Percentiles rank a stretch among this genome's conserved stretches.
Conservation (phyloP, 2,113 vertebrate genomes). For the Petaurus breviceps region DNA sequence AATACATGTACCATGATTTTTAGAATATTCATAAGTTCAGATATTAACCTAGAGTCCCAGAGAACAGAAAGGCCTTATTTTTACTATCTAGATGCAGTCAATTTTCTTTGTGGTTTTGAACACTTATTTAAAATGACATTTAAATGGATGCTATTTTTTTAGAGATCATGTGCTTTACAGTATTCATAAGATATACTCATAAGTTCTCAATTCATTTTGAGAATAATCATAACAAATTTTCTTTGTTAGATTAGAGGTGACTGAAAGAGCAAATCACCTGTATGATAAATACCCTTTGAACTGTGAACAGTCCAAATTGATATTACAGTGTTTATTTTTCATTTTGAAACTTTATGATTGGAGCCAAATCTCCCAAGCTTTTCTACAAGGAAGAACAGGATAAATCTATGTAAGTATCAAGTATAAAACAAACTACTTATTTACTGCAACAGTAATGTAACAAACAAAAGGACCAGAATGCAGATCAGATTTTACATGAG, state of each 20-base stretch:
- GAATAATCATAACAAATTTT: constrained; percentile 73
- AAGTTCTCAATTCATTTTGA: constrained; percentile 40
- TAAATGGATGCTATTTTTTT: constrained; percentile 38
- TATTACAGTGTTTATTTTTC: constrained; percentile 77
- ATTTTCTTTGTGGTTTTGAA: constrained; percentile 46
- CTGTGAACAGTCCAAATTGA: constrained; percentile 61
- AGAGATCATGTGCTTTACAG: constrained; percentile 17
- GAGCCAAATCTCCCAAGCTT: constrained; percentile 58
- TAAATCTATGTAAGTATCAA: constrained; percentile 65
- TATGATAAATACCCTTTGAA: constrained; percentile 70
- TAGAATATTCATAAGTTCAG: background rate
- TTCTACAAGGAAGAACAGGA: constrained; percentile 67
- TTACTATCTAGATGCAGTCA: background rate
- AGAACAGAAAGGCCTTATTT: background rate
- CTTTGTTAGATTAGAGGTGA: constrained; percentile 66
- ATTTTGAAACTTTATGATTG: constrained; percentile 73
- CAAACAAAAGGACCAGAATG: constrained; percentile 67
- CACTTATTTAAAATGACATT: constrained; percentile 16
- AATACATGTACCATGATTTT: background rate
- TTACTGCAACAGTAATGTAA: constrained; percentile 70
- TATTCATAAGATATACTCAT: constrained; percentile 52
- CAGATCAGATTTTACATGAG: constrained; percentile 63
- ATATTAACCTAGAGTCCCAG: background rate
- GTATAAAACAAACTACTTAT: constrained; percentile 74
- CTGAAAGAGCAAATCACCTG: constrained; percentile 70